Base-by-base conservation (phyloP, 2,888 invertebrate genomes). In the Serripes groenlandicus region DNA sequence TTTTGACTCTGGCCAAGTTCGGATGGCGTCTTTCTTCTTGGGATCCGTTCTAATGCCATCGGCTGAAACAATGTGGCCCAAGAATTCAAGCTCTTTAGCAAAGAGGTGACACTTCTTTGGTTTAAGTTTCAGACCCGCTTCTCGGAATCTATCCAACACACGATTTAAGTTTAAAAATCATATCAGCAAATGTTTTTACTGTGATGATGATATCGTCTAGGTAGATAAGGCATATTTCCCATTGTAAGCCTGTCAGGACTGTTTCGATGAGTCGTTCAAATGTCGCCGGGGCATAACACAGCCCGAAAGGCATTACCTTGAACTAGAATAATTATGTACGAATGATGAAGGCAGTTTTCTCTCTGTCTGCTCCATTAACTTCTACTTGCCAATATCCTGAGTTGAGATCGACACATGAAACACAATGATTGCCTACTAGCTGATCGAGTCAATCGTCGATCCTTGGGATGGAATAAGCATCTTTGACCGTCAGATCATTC, bases 101-200 rank as follows among this genome's bases (percentile, higher is more conserved):
- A 78, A 54, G 21, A 83, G 52, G 26, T 60, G 30, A 52, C 79
- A 79, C 49, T 80, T 83, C 15, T 54, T 58, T 30, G 74, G 83
- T 74, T 83, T 86, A 5, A 80, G 62, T 70, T 83, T 88, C 26
- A 86, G 72, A 9, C 80, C 78, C 11, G 75, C 70, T 0, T 66
- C 34, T 15, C 26, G 15, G 21, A 89, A 49, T 60, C 76, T 42
- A 18, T 4, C 7, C n/a, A 88, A 73, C 21, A 88, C 81, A 58
- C 82, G 72, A 26, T 69, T 54, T n/a, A 89, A n/a, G 30, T 21
- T 69, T 23, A 15, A 64, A 9, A 15, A 85, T 11, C 30, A 87
- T 86, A 54, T 85, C 81, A 0, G 73, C 71, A n/a, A 82, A 28
- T 21, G 37, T 75, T 0, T 58, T 37, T 3, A 69, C 72, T 0